Evolutionary conservation across 2,888 invertebrate species (phyloP).

Genomic region (Timema podura): DNA sequence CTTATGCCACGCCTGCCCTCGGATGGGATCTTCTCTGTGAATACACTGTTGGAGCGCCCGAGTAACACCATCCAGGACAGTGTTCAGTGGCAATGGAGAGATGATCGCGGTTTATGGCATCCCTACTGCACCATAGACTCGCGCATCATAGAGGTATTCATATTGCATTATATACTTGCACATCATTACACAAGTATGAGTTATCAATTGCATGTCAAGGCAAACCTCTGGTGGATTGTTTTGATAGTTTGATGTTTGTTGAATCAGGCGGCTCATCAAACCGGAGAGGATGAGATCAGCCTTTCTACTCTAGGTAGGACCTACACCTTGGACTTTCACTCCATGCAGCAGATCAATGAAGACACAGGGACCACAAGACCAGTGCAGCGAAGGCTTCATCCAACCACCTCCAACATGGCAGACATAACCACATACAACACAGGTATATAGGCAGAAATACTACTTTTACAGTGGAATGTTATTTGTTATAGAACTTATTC

Average conservation of each 20-base stretch:
- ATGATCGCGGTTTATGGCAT: conserved; percentile 87
- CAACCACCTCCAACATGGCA: conserved; percentile 52
- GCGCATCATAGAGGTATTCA: conserved; percentile 82
- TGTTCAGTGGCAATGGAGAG: conserved; percentile 96
- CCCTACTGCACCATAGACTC: conserved; percentile 92
- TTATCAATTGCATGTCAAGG: too few species aligned
- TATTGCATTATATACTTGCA: too few species aligned
- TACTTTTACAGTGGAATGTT: too few species aligned
- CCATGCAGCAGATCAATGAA: conserved; percentile 98
- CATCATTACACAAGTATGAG: too few species aligned
- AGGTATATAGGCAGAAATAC: too few species aligned
- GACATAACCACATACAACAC: conserved; percentile 6
- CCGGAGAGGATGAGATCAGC: conserved; percentile 93
- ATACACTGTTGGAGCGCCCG: conserved; percentile 77
- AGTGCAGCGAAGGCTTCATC: conserved; percentile 75
- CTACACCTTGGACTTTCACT: conserved; percentile 93
- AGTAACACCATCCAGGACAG: conserved; percentile 65
- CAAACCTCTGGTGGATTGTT: conserved; percentile 2
- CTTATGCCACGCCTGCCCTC: conserved; percentile 93
- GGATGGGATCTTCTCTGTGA: conserved; percentile 94
- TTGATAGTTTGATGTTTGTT: conserved; percentile 7
- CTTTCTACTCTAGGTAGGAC: conserved; percentile 88
- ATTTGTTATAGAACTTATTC: too few species aligned
- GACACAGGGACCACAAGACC: conserved; percentile 92
- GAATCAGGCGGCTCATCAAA: conserved; percentile 77